Evolutionary conservation across 2,797 vertebrate genomes (phyloP).

Genomic region (Pseudocheirus occidentalis): DNA sequence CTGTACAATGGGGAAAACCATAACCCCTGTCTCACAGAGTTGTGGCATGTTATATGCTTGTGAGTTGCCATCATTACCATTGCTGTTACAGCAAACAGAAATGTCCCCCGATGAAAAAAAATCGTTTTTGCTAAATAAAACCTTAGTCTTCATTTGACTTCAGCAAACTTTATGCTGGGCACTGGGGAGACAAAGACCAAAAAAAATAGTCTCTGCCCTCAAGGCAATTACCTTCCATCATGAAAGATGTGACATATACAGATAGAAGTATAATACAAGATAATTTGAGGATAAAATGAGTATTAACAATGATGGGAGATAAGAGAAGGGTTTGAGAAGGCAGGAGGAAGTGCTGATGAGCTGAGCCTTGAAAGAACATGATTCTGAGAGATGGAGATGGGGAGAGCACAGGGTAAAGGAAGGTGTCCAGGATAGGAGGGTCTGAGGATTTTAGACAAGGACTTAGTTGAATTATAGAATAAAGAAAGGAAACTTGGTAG

Average conservation of each 20-base stretch:
- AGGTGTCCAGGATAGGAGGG: background rate
- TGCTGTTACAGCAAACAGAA: background rate
- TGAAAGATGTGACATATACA: background rate
- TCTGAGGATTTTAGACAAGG: conserved; percentile 33
- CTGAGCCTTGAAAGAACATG: no score
- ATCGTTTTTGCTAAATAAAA: background rate
- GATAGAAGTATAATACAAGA: background rate
- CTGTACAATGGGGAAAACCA: background rate
- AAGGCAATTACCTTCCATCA: background rate
- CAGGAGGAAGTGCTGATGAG: background rate
- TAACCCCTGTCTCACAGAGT: background rate
- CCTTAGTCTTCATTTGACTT: background rate
- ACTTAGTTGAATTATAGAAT: background rate
- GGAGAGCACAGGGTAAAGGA: background rate
- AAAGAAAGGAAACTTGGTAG: background rate
- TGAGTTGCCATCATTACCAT: background rate
- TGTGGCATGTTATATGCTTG: background rate
- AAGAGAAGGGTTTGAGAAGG: background rate
- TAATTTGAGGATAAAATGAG: background rate
- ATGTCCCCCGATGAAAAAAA: background rate
- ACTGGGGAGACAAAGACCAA: background rate
- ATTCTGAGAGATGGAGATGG: background rate
- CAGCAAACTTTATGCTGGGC: background rate
- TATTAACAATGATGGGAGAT: background rate
- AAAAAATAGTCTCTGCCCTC: background rate